Base-by-base conservation (phyloP, 2,797 vertebrate species). In the Sebastes diploproa region DNA sequence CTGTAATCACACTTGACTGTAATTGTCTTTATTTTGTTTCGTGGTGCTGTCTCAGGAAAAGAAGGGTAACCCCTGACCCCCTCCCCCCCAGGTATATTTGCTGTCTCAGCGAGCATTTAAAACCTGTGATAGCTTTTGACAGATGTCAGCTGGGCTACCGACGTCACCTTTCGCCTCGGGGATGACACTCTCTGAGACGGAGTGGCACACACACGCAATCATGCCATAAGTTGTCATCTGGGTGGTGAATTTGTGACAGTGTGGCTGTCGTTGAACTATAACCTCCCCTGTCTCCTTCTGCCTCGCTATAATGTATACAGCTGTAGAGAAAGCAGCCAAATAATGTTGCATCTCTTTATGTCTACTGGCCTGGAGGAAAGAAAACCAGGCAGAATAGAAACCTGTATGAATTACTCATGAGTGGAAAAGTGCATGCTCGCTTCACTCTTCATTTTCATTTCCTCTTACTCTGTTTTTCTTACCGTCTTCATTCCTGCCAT, bases 351-450 rank as follows among this genome's bases (percentile, higher is more conserved):
- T 90, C 46, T 89, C 81, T 89, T 91, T 84, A 81, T 89, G 88
- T 91, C 90, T 91, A 85, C 86, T 87, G 81, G 75, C 88, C 75
- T 80, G 67, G 67, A 88, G 77, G 61, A 88, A 83, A 46, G 72
- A 89, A 86, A 90, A 82, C 9, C 76, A 83, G 60, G 61, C n/a
- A 78, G 83, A 89, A 82, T 68, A 79, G 73, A 83, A 93, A 80
- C 60, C 62, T 69, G 70, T 77, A 91, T 94, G 82, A 93, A 94
- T 92, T 89, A 92, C 81, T 86, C 79, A 93, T 91, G 86, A 94
- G 81, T 82, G 52, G 81, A 86, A 90, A 90, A 93, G 81, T 85
- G 85, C 85, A 87, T 84, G 75, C 67, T 54, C 10, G 2, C 62
- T 56, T 75, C 63, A 75, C 75, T 81, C 76, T 75, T 82, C 58